These are phyloP conservation scores for Rhodophaea formosa DNA, from an alignment of 2,888 invertebrate species.

Conservation along the genomic window DNA sequence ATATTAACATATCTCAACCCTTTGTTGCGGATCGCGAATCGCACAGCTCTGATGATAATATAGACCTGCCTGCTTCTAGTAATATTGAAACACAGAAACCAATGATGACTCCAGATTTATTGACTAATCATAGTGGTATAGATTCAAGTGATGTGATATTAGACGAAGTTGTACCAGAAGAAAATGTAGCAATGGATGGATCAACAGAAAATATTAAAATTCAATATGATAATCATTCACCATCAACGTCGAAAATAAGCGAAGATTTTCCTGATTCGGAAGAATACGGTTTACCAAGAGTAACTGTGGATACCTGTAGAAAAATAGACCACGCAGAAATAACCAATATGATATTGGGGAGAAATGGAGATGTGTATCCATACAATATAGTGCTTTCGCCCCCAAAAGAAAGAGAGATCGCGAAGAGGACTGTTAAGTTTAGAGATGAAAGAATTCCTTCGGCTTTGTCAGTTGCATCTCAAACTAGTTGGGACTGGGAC, in stretches of 20 bases:
- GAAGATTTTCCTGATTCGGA: slow-evolving; percentile 63
- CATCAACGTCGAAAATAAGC: slow-evolving; percentile 25
- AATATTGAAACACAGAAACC: slow-evolving; percentile 30
- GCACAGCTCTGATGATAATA: slow-evolving; percentile 75
- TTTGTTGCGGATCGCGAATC: slow-evolving; percentile 68
- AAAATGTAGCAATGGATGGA: neutral
- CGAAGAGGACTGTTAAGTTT: slow-evolving; percentile 60
- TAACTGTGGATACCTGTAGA: slow-evolving; percentile 40
- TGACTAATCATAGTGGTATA: slow-evolving; percentile 79
- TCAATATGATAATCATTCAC: slow-evolving; percentile 18
- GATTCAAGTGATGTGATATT: slow-evolving; percentile 42
- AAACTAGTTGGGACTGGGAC: slow-evolving; percentile 30
- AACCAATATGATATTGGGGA: slow-evolving; percentile 67
- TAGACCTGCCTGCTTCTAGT: slow-evolving; percentile 36
- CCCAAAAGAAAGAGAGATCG: slow-evolving; percentile 48
- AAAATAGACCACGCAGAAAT: slow-evolving; percentile 47
- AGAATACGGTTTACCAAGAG: slow-evolving; percentile 54
- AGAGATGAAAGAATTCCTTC: slow-evolving; percentile 38
- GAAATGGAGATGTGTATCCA: slow-evolving; percentile 61
- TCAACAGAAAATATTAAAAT: slow-evolving; percentile 14
- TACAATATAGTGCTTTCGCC: slow-evolving; percentile 72
- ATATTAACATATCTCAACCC: slow-evolving; percentile 82
- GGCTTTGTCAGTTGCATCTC: slow-evolving; percentile 29
- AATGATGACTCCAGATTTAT: slow-evolving; percentile 77
- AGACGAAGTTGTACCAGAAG: slow-evolving; percentile 23